Base-by-base conservation (phyloP, 2,797 vertebrate genomes). In the Epinephelus malabaricus region DNA sequence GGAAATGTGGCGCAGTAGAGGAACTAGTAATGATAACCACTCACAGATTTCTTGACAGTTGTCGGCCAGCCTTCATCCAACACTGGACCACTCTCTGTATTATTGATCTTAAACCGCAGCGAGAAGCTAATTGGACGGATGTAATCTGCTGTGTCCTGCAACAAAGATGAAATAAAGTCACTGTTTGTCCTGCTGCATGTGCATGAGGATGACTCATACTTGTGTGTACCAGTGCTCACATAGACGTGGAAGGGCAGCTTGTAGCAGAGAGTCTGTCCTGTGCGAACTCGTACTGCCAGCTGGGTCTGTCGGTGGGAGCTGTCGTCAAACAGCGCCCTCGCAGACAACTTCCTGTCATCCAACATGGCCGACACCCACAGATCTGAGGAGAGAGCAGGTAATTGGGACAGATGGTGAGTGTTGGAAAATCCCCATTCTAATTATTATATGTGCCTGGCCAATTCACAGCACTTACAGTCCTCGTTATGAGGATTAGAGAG, bases 71-170 rank as follows among this genome's bases (percentile, higher is more conserved):
- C 91, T 82, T 97, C 96, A 8, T 98, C 97, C 87, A 99, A 85
- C 73, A 99, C 97, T 0, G 96, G 96, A 0, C 97, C 95, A 0
- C 88, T 95, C 64, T 97, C 93, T 8, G 95, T 89, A 38, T 94
- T 87, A 4, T 96, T 97, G 90, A 99, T 93, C 78, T 95, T 96
- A 78, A 97, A 97, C 23, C 87, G 93, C 82, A 98, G 94, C 0
- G 93, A 94, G 89, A 99, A 95, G 79, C 94, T 95, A 59, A 99
- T 96, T 2, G 98, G 97, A n/a, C 97, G 95, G 86, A 99, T 96
- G 68, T 98, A 99, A 83, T 99, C 97, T 0, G 96, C 97, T 4
- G 97, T 97, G 85, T 99, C 98, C 98, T 99, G 82, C 19, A 40
- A 30, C 19, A 60, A 53, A 85, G 65, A 34, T 23, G 2, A 27